Conservation (phyloP, 1,140 invertebrate genomes). For the Eriocheir sinensis region DNA sequence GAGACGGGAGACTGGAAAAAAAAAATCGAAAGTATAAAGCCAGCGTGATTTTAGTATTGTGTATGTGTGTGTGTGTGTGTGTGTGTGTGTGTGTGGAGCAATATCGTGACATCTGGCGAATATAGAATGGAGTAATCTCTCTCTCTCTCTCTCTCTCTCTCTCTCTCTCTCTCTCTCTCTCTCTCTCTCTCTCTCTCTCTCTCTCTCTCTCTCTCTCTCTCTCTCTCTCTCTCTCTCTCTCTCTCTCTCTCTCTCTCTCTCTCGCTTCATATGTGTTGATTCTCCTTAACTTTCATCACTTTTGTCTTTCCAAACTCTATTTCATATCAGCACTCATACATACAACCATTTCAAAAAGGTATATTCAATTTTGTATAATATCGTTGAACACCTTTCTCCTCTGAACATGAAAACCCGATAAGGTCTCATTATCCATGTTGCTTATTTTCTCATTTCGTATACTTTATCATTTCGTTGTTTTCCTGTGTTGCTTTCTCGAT, state of each 20-base stretch:
- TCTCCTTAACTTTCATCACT: not conserved
- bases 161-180: conserved; percentile 36
- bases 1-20: too few relatives aligned
- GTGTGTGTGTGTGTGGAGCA: not conserved
- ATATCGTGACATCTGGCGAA: not conserved
- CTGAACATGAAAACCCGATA: too few relatives aligned
- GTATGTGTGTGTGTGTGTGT: conserved; percentile 16
- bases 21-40: too few relatives aligned
- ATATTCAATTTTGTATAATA: too few relatives aligned
- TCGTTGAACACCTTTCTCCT: too few relatives aligned
- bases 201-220: conserved; percentile 38
- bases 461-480: not conserved
- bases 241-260: not conserved
- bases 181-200: not conserved
- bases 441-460: not conserved
- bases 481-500: not conserved
- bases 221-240: conserved; percentile 18
- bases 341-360: too few relatives aligned
- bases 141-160: not conserved
- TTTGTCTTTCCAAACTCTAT: not conserved
- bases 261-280: not conserved
- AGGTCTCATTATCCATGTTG: not conserved
- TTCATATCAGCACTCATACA: not conserved
- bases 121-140: not conserved
- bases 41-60: too few relatives aligned